Conservation (phyloP, 2,797 vertebrate species). For the Leptatherina wallacei region DNA sequence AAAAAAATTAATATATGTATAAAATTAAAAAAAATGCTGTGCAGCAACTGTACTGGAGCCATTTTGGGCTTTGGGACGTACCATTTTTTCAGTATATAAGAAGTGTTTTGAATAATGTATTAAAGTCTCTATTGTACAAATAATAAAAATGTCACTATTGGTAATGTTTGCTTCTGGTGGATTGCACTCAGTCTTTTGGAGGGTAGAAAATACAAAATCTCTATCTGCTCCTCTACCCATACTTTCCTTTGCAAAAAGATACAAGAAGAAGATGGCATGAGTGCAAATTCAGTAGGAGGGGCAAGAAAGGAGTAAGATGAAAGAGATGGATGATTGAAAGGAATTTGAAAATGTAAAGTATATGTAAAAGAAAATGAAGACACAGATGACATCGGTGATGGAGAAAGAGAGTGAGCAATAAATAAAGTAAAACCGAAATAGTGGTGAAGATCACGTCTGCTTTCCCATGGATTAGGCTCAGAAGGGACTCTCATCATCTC, state of each 20-base stretch:
- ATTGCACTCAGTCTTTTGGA: slow-evolving; percentile 44
- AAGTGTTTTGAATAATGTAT: slow-evolving; percentile 99
- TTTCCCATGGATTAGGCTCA: slow-evolving; percentile 44
- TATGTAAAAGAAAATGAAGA: neutral
- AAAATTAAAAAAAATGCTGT: slow-evolving; percentile 90
- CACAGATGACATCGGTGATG: neutral
- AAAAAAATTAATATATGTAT: slow-evolving; percentile 84
- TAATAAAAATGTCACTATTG: slow-evolving; percentile 98
- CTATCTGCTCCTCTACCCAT: neutral
- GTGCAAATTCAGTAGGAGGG: neutral
- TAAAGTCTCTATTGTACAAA: slow-evolving; percentile 93
- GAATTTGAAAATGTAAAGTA: neutral
- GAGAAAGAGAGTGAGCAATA: neutral
- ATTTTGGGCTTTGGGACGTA: slow-evolving; percentile 98
- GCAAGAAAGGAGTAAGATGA: neutral
- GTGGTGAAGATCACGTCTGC: slow-evolving; percentile 4
- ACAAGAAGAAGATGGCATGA: neutral
- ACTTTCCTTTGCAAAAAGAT: neutral
- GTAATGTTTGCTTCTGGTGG: slow-evolving; percentile 81
- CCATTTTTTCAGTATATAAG: slow-evolving; percentile 99
- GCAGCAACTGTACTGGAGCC: slow-evolving; percentile 92
- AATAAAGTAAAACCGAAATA: slow-evolving; percentile 4
- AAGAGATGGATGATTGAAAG: neutral
- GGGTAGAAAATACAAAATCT: neutral
- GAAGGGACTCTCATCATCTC: slow-evolving; percentile 25